A percentile compares a stretch with the other conserved stretches of the same genome.
phyloP scores from a whole-genome alignment of 2,888 invertebrate species.

The Pseudanteris insignis region DNA sequence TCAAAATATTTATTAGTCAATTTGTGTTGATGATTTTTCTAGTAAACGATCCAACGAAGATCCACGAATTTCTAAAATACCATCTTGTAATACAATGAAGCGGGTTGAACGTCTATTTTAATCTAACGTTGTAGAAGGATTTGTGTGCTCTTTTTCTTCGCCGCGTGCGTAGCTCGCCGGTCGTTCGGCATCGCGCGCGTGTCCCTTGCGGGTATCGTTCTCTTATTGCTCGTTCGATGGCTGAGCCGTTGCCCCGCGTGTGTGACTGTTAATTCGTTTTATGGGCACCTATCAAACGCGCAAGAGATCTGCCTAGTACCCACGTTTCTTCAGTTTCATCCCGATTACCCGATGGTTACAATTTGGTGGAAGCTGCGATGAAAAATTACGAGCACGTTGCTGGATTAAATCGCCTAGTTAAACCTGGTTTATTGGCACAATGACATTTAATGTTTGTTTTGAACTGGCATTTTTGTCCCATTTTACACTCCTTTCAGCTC shows the following conservation, averaged over 20 bases:
- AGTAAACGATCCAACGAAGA: too few relatives aligned
- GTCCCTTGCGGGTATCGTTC: slow-evolving; percentile 6
- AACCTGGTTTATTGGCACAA: slow-evolving; percentile 19
- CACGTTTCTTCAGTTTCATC: slow-evolving; percentile 21
- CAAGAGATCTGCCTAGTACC: slow-evolving; percentile 48
- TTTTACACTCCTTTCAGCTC: too few relatives aligned
- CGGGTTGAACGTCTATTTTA: too few relatives aligned
- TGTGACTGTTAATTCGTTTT: slow-evolving; percentile 56
- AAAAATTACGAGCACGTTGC: slow-evolving; percentile 25
- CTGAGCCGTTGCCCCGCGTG: slow-evolving; percentile 15
- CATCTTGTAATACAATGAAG: too few relatives aligned
- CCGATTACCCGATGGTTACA: slow-evolving; percentile 19
- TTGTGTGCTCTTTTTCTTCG: too few relatives aligned
- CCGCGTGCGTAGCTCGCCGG: too few relatives aligned
- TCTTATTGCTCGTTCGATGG: slow-evolving; percentile 49
- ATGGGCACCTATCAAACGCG: slow-evolving; percentile 55
- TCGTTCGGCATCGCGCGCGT: neutral
- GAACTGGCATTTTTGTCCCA: too few relatives aligned
- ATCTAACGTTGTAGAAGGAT: too few relatives aligned
- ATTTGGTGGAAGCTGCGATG: slow-evolving; percentile 21
- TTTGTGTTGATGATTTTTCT: too few relatives aligned
- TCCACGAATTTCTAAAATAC: too few relatives aligned
- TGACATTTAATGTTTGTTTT: slow-evolving; percentile 20
- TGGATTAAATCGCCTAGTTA: slow-evolving; percentile 19
- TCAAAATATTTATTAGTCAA: too few relatives aligned